Percentiles rank a stretch among this genome's conserved stretches.
phyloP scores from a whole-genome alignment of 2,113 vertebrate species.

The Acinonyx jubatus region DNA sequence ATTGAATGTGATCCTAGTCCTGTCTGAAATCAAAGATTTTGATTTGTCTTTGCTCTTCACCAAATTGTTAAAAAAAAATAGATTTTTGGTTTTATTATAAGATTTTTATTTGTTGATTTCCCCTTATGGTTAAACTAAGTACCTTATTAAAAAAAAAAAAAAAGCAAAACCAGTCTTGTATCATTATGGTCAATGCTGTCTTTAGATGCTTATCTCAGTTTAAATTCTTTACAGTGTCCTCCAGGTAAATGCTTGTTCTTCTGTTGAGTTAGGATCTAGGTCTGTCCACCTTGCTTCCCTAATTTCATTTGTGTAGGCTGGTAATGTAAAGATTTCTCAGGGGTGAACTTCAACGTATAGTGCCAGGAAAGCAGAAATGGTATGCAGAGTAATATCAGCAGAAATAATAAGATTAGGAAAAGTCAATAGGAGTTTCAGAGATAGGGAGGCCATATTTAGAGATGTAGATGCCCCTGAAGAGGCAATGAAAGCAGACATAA shows the following conservation, averaged over 20 bases:
- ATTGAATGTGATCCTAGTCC: neutral
- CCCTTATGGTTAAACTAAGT: neutral
- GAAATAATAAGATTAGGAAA: constrained; percentile 71
- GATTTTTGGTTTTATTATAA: neutral
- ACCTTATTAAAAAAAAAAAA: neutral
- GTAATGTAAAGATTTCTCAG: neutral
- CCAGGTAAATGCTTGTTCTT: neutral
- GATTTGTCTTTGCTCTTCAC: neutral
- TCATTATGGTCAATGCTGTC: neutral
- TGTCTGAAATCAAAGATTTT: neutral
- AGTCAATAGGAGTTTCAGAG: constrained; percentile 65
- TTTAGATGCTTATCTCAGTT: neutral
- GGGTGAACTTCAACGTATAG: neutral
- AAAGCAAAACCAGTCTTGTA: neutral
- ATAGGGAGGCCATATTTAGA: neutral
- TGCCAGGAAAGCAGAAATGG: constrained; percentile 39
- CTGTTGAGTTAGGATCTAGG: neutral
- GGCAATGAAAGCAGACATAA: neutral
- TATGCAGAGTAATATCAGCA: constrained; percentile 64
- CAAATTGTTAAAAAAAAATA: neutral
- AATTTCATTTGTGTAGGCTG: constrained; percentile 56
- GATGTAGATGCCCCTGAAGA: neutral
- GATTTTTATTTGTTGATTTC: neutral
- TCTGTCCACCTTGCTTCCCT: neutral
- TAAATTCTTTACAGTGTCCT: neutral